Conservation (phyloP, 2,888 invertebrate species). For the Cataglyphis livida region DNA sequence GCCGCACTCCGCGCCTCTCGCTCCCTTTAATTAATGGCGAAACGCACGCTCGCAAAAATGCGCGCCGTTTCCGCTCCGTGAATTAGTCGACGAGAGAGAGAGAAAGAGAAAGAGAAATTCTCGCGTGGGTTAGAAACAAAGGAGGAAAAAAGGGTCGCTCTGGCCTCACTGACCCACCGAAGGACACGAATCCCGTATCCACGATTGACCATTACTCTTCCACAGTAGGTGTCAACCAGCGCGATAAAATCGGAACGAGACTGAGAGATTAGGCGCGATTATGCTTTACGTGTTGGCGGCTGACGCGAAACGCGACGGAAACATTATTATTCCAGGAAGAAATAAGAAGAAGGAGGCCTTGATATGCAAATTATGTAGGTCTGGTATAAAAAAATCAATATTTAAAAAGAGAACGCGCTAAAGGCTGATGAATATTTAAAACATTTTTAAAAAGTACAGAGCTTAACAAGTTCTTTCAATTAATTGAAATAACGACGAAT, state of each 20-base stretch:
- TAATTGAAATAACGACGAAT: background rate
- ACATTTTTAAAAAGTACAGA: background rate
- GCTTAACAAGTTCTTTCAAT: background rate
- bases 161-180: constrained; percentile 71
- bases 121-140: constrained; percentile 15
- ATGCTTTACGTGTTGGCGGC: constrained; percentile 7
- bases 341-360: background rate
- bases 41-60: constrained; percentile 60
- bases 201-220: constrained; percentile 38
- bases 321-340: constrained; percentile 18
- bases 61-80: constrained; percentile 53
- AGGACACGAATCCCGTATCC: constrained; percentile 54
- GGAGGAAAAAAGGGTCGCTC: constrained; percentile 60
- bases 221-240: constrained; percentile 28
- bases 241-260: constrained; percentile 29
- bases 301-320: constrained; percentile 20
- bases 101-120: background rate
- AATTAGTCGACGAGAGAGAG: constrained; percentile 67
- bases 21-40: constrained; percentile 77
- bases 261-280: background rate
- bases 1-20: constrained; percentile 60
- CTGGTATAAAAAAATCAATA: background rate
- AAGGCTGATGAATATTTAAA: background rate
- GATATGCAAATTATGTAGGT: background rate
- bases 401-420: background rate